A percentile compares a stretch with the other conserved stretches of the same genome.
phyloP scores from a whole-genome alignment of 2,888 invertebrate species.

The Timandra comae region DNA sequence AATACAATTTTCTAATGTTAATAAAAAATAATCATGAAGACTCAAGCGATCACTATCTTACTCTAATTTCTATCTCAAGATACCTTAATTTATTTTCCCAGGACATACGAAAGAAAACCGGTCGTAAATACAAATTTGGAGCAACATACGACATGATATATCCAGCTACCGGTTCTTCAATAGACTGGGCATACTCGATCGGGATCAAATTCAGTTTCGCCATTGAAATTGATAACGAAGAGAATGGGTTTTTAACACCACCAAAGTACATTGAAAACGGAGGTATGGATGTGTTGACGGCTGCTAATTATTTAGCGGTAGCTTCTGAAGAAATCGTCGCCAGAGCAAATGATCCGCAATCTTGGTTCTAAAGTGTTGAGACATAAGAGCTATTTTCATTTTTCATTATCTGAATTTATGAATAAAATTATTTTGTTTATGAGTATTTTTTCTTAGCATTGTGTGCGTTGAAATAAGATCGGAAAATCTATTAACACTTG shows the following conservation, averaged over 20 bases:
- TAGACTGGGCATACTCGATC: constrained; percentile 34
- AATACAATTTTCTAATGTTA: no score
- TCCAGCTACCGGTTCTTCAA: constrained; percentile 28
- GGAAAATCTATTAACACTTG: no score
- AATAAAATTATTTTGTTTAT: no score
- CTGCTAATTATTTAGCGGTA: constrained; percentile 24
- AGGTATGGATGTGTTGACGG: constrained; percentile 30
- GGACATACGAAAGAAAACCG: constrained; percentile 28
- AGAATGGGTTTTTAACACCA: constrained; percentile 34
- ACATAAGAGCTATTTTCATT: no score
- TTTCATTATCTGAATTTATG: no score
- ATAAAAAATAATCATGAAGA: neutral
- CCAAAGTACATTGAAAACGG: constrained; percentile 24
- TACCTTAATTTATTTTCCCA: constrained; percentile 14
- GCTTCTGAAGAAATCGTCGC: no score
- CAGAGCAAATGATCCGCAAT: no score
- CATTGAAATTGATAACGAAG: constrained; percentile 30
- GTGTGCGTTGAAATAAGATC: no score
- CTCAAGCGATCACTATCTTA: neutral
- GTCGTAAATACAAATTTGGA: constrained; percentile 25
- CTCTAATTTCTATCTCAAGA: neutral
- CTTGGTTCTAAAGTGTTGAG: no score
- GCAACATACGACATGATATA: constrained; percentile 26
- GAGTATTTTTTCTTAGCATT: no score
- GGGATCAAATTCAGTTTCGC: constrained; percentile 28